A percentile compares a stretch with the other conserved stretches of the same genome.
phyloP scores from a whole-genome alignment of 2,113 vertebrate genomes.

The Panthera uncia region DNA sequence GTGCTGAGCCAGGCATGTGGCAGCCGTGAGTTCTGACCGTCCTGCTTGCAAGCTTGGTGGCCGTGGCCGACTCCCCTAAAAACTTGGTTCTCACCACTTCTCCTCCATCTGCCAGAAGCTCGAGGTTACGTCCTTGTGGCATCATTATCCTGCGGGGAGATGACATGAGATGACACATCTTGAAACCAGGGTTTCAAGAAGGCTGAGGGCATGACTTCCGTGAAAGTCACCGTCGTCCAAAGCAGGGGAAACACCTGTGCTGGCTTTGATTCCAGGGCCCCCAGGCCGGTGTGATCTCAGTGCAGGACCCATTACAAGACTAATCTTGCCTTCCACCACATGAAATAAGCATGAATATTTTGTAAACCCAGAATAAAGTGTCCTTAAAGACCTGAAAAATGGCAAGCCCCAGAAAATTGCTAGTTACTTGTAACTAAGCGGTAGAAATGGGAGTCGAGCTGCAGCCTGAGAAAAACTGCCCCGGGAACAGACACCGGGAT shows the following conservation, averaged over 20 bases:
- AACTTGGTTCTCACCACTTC: too few relatives aligned
- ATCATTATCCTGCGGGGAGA: background rate
- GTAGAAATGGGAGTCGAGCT: background rate
- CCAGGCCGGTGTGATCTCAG: background rate
- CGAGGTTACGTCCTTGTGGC: background rate
- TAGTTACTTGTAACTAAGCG: background rate
- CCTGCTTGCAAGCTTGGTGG: background rate
- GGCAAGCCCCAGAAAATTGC: background rate
- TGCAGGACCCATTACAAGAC: too few relatives aligned
- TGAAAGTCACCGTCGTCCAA: background rate
- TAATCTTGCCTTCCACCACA: background rate
- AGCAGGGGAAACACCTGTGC: rapidly evolving
- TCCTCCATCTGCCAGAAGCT: background rate
- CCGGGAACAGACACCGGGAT: background rate
- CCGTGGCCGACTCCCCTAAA: too few relatives aligned
- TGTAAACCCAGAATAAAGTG: background rate
- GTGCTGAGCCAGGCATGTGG: rapidly evolving
- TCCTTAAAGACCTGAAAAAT: background rate
- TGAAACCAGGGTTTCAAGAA: background rate
- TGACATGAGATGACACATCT: too few relatives aligned
- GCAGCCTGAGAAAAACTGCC: background rate
- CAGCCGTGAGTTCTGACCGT: background rate
- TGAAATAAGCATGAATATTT: too few relatives aligned
- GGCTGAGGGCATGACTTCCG: background rate
- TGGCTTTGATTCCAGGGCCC: background rate